Evolutionary conservation across 1,140 invertebrate genomes (phyloP), one percentile per base, ranked within the genome.

Genomic region (Drosophila ohnishii): DNA sequence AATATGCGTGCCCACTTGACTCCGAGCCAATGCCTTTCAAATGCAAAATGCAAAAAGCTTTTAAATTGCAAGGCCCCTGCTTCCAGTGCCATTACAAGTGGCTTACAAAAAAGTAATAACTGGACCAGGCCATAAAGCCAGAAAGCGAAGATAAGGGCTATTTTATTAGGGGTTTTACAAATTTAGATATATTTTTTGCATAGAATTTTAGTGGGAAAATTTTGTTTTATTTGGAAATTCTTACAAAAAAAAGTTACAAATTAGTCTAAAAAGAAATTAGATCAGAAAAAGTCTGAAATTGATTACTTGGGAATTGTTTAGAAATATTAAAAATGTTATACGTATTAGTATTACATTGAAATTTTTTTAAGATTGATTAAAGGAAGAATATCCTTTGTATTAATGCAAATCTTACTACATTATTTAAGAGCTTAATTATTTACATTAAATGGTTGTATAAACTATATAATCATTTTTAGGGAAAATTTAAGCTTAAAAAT

Each of bases 1-100:
- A 79, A 82, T 86, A 86, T 82, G 82, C 75, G 73, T 71, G 65
- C 50, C 74, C 71, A 72, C 82, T 85, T 87, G 69, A 81, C 74
- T 75, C 34, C 37, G 14, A 62, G 51, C 40, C 63, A 67, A 59
- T 58, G 60, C 62, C 62, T 63, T 44, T 55, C 47, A 45, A 73
- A 61, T 63, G 50, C 61, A 56, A 62, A 37, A 61, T 64, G 34
- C 42, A 60, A 32, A 69, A 64, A 55, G 70, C 64, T 42, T 64
- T 70, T 40, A 58, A 56, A 45, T 42, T 63, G 47, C 59, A 57
- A 11, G 25, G 19, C 28, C 44, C 30, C 25, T 19, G n/a, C 30
- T 19, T 32, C 7, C 30, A 19, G 67, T 37, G 34, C n/a, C 34
- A 47, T 19, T 47, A 34, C 16, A 59, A 70, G 39, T 28, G 28